Conservation (phyloP, 2,797 vertebrate genomes). For the Acanthornis magna region DNA sequence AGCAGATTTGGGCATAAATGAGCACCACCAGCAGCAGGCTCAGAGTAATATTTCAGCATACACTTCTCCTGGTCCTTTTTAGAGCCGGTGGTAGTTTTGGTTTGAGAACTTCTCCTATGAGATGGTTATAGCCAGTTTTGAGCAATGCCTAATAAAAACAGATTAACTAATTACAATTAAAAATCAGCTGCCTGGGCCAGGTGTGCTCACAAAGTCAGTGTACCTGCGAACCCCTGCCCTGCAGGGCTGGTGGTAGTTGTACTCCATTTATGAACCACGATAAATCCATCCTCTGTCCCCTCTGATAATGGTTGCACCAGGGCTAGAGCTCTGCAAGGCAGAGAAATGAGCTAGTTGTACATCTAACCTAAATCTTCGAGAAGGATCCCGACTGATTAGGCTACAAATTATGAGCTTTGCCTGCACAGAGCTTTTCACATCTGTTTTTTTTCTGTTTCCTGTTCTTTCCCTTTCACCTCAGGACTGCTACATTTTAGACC, state of each 20-base stretch:
- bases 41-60: background rate
- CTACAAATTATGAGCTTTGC: background rate
- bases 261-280: background rate
- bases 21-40: background rate
- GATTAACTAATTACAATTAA: background rate
- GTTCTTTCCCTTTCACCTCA: background rate
- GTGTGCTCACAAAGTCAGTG: background rate
- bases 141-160: background rate
- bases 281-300: background rate
- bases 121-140: background rate
- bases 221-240: background rate
- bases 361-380: background rate
- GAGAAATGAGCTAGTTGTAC: background rate
- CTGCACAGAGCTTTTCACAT: background rate
- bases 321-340: background rate
- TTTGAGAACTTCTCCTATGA: background rate
- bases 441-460: background rate
- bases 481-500: constrained; percentile 90
- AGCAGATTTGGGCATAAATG: background rate
- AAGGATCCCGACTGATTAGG: background rate
- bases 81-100: background rate
- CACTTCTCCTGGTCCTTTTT: background rate
- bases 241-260: background rate
- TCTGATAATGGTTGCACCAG: background rate
- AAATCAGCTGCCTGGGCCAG: background rate